Evolutionary conservation across 2,888 invertebrate species (phyloP), one percentile per base, ranked within the genome.

Genomic region (Pyrochroa serraticornis): DNA sequence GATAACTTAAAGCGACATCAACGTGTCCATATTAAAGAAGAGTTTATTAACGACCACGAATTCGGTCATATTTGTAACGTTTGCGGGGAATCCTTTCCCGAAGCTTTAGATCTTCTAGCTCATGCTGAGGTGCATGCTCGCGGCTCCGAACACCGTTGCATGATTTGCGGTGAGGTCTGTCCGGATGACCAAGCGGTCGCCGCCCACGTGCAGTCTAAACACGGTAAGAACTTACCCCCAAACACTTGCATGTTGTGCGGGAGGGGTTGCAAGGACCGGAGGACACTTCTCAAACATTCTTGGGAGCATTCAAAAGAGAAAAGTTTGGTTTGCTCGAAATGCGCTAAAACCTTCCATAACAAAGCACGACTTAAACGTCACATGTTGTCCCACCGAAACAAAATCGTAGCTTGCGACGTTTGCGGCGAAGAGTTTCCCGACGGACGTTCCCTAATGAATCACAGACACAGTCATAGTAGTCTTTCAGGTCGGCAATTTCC

Each of bases 71-170:
- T 87, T 63, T 93, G 92, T 76, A 89, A 87, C 73, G 90, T 89
- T 34, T 92, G 92, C 76, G 92, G 91, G 42, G 90, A 91, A 78
- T 85, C 85, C 60, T 92, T 91, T 76, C 83, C 85, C 37, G 90
- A 90, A 80, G 90, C 90, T 48, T 78, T 90, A 69, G 90, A 90
- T 75, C 82, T 92, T 65, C 81, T 91, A 39, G 90, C 91, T 12
- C 92, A 92, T 78, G 90, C 91, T 0, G 91, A 92, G 80, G 82
- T 87, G 3, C 92, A 92, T 77, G 88, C 90, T 37, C 81, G 88
- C 70, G 84, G 81, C 54, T 79, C 82, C 43, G 82, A 83, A 8
- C 82, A 82, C 56, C 68, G 87, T 49, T 88, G 88, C 71, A 83
- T 87, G 75, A 77, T 87, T 38, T 88, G 88, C 64, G 88, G 88